Evolutionary conservation across 2,797 vertebrate genomes (phyloP), one percentile per base, ranked within the genome.

Genomic region (Ctenopoma kingsleyae): DNA sequence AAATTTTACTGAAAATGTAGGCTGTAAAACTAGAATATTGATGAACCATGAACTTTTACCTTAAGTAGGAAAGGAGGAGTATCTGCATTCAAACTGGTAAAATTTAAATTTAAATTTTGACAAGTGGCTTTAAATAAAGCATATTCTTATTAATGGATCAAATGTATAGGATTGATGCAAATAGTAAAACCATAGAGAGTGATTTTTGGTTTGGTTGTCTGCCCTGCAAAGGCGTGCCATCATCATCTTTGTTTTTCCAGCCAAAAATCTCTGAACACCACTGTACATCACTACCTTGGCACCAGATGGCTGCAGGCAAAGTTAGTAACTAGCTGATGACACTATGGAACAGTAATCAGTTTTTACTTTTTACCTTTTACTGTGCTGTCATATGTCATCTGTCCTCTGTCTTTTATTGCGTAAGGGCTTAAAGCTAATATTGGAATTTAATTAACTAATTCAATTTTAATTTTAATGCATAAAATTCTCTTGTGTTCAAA

Each of bases 1-100:
- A 19, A n/a, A 62, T 62, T 46, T 56, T 30, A 47, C 35, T n/a
- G 41, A 51, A 82, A 71, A 58, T 43, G 6, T 7, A 17, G 32
- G 27, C 43, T 72, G 51, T 57, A 16, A 48, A 73, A 57, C 57
- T 0, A 17, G 46, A 49, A 57, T 70, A 40, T 13, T 5, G 3
- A 1, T 27, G 4, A 52, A 38, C 12, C 10, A 2, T 48, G 15
- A 80, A 43, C 13, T 35, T 78, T 66, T 15, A 27, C 8, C 8
- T 20, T 6, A 58, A 62, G 22, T 48, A 8, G 5, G 46, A 17
- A 56, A 0, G 15, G 22, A 41, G 7, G n/a, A 20, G 3, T 25
- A 4, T 49, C 27, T 59, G 16, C 36, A 51, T 41, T 57, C 0
- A 51, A 43, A 32, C 36, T 2, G n/a, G 16, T 1, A 32, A 1